phyloP scores from a whole-genome alignment of 2,888 invertebrate genomes.

The Neuroscelio doddi region DNA sequence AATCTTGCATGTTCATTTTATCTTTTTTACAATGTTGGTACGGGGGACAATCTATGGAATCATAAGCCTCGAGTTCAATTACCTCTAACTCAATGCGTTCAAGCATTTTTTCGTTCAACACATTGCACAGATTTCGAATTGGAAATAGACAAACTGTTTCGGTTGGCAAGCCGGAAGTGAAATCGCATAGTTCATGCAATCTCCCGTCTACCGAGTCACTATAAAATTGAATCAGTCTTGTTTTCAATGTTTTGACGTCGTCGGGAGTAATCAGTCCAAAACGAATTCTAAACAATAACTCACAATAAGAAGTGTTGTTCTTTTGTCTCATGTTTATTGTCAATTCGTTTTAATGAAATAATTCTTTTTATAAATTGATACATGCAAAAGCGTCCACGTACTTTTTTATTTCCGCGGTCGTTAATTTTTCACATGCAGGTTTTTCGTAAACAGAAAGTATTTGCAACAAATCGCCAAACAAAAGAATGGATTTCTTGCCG shows the following conservation, averaged over 20 bases:
- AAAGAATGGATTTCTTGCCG: conserved; percentile 53
- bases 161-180: conserved; percentile 22
- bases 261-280: too few species aligned
- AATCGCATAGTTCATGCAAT: conserved; percentile 19
- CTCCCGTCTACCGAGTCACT: neutral
- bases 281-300: conserved; percentile 47
- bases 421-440: too few species aligned
- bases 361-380: conserved; percentile 55
- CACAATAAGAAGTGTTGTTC: conserved; percentile 46
- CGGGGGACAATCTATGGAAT: conserved; percentile 52
- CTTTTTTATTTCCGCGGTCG: conserved; percentile 51
- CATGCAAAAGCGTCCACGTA: conserved; percentile 47
- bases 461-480: conserved; percentile 60
- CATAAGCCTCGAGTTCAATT: conserved; percentile 33
- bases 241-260: conserved; percentile 21
- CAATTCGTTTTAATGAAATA: conserved; percentile 58
- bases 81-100: conserved; percentile 39
- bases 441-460: conserved; percentile 56
- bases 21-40: too few species aligned
- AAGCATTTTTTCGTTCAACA: conserved; percentile 24
- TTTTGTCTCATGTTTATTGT: conserved; percentile 56
- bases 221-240: conserved; percentile 7
- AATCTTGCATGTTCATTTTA: too few species aligned
- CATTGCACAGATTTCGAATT: conserved; percentile 49
- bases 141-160: conserved; percentile 56